These are phyloP conservation scores for Hepsetus odoe DNA, from an alignment of 2,113 vertebrate species.

Conservation along the genomic window DNA sequence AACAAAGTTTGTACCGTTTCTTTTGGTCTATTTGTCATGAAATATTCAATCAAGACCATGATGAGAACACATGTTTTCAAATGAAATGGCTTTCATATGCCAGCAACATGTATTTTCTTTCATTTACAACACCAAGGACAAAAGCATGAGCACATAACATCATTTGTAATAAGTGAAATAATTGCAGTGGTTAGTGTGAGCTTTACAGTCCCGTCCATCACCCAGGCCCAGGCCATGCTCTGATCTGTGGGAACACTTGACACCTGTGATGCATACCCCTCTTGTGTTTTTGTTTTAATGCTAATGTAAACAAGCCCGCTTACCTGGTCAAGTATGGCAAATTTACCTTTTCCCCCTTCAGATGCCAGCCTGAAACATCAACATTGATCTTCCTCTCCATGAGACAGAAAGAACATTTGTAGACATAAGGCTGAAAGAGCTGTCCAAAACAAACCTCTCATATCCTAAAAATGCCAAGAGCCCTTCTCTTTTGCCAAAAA, in stretches of 20 bases:
- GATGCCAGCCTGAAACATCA: slow-evolving; percentile 40
- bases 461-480: slow-evolving; percentile 59
- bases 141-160: slow-evolving; percentile 7
- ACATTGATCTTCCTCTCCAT: slow-evolving; percentile 54
- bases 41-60: too few relatives aligned
- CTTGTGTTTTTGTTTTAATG: slow-evolving; percentile 37
- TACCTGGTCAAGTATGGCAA: slow-evolving; percentile 41
- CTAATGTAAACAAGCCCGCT: slow-evolving; percentile 24
- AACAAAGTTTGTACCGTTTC: too few relatives aligned
- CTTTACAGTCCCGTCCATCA: slow-evolving; percentile 32
- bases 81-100: too few relatives aligned
- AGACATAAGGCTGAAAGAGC: slow-evolving; percentile 47
- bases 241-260: slow-evolving; percentile 21
- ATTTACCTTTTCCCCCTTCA: slow-evolving; percentile 41
- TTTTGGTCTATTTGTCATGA: too few relatives aligned
- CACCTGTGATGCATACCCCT: slow-evolving; percentile 24
- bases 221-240: slow-evolving; percentile 25
- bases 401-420: slow-evolving; percentile 58
- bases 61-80: too few relatives aligned
- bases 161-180: neutral
- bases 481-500: slow-evolving; percentile 49
- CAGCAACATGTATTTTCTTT: too few relatives aligned
- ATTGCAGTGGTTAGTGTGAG: neutral
- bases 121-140: too few relatives aligned
- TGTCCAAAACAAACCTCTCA: slow-evolving; percentile 56